These are phyloP conservation scores for Miniopterus natalensis DNA, from an alignment of 2,113 vertebrate genomes.

Conservation along the genomic window DNA sequence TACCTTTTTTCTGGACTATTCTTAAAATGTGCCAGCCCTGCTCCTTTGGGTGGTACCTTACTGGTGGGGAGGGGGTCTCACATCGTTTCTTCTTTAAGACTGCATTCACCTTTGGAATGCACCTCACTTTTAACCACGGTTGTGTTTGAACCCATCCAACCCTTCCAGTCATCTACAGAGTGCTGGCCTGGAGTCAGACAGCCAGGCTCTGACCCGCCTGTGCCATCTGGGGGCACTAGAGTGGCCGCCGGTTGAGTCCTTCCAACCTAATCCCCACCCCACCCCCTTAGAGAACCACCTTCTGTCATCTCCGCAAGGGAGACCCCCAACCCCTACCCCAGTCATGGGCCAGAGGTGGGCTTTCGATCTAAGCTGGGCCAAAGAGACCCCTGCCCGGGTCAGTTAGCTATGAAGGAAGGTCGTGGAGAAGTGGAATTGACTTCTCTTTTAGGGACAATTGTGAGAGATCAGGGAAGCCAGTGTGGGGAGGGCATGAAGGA, in stretches of 20 bases:
- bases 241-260: not conserved
- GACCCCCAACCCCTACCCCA: not conserved
- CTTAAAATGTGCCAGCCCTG: not conserved
- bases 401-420: not conserved
- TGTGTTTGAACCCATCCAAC: not conserved
- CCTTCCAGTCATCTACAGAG: not conserved
- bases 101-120: accelerated
- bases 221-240: too few species aligned
- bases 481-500: not conserved
- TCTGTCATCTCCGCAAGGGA: not conserved
- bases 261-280: too few species aligned
- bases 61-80: not conserved
- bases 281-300: not conserved
- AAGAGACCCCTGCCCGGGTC: not conserved
- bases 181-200: not conserved
- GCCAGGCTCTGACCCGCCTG: not conserved
- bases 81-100: not conserved
- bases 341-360: too few species aligned
- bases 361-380: too few species aligned
- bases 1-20: not conserved
- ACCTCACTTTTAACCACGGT: not conserved
- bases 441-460: not conserved
- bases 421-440: not conserved
- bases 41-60: too few species aligned
- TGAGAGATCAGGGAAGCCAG: not conserved